Conservation (phyloP, 2,113 vertebrate species). For the Psilopogon haemacephalus region DNA sequence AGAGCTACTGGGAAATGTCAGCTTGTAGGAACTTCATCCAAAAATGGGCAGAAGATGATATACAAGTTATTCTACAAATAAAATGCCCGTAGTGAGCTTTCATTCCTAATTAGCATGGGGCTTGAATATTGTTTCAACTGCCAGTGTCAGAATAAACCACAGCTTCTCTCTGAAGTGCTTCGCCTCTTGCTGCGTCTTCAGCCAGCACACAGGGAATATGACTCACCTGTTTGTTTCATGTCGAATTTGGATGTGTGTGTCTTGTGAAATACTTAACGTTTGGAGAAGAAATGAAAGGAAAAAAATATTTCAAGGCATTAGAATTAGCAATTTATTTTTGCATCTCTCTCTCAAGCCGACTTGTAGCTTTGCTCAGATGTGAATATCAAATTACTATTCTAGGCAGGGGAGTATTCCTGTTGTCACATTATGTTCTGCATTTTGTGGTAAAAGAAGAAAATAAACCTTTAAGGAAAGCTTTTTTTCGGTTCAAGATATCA, state of each 20-base stretch:
- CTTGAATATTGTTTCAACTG: conserved; percentile 52
- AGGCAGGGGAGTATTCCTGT: conserved; percentile 55
- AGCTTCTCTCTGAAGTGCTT: conserved; percentile 28
- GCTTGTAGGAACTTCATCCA: background rate
- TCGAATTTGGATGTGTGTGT: conserved; percentile 31
- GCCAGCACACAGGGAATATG: background rate
- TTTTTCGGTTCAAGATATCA: conserved; percentile 63
- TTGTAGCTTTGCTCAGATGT: conserved; percentile 31
- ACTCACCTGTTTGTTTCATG: background rate
- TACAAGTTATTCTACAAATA: background rate
- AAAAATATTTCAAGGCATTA: conserved; percentile 2
- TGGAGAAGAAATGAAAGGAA: conserved; percentile 36
- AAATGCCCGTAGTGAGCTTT: conserved; percentile 16
- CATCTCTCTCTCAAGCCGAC: conserved; percentile 22
- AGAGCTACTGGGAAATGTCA: background rate
- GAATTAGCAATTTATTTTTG: conserved; percentile 51
- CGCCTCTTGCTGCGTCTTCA: background rate
- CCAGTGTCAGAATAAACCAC: conserved; percentile 21
- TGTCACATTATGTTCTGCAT: conserved; percentile 41
- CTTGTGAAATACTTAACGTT: conserved; percentile 50
- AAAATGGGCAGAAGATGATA: background rate
- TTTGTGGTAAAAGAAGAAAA: conserved; percentile 66
- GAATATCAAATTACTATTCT: conserved; percentile 56
- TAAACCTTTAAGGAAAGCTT: conserved; percentile 63
- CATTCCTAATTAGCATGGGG: background rate